Conservation (phyloP, 2,888 invertebrate genomes). For the Mythimna pallens region DNA sequence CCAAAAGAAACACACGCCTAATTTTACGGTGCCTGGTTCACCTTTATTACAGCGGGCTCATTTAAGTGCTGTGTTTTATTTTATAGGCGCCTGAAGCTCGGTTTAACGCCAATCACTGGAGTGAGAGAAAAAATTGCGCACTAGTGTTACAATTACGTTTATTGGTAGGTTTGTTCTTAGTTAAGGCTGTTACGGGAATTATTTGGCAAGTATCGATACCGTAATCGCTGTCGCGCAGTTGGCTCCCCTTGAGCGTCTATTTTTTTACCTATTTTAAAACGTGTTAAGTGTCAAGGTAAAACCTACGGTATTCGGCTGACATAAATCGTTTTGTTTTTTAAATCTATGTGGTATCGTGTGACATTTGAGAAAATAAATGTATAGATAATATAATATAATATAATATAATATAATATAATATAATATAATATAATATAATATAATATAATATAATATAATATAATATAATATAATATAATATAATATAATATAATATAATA, state of each 20-base stretch:
- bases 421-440: no score
- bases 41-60: constrained; percentile 55
- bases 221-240: not conserved
- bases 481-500: no score
- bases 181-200: constrained; percentile 18
- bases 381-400: no score
- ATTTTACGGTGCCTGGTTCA: constrained; percentile 57
- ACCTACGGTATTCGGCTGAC: no score
- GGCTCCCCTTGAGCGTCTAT: no score
- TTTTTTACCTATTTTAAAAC: no score
- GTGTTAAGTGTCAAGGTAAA: no score
- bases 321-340: no score
- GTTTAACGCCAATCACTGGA: constrained; percentile 47
- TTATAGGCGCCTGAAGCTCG: constrained; percentile 58
- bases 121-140: constrained; percentile 32
- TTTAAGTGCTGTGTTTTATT: constrained; percentile 62
- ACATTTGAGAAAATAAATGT: not conserved
- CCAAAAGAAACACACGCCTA: constrained; percentile 57
- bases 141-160: constrained; percentile 47
- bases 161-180: constrained; percentile 35
- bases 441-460: no score
- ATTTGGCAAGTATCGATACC: constrained; percentile 17
- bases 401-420: no score
- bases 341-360: no score
- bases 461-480: no score